Conservation (phyloP, 2,888 invertebrate species). For the Lasioglossum leucozonium region DNA sequence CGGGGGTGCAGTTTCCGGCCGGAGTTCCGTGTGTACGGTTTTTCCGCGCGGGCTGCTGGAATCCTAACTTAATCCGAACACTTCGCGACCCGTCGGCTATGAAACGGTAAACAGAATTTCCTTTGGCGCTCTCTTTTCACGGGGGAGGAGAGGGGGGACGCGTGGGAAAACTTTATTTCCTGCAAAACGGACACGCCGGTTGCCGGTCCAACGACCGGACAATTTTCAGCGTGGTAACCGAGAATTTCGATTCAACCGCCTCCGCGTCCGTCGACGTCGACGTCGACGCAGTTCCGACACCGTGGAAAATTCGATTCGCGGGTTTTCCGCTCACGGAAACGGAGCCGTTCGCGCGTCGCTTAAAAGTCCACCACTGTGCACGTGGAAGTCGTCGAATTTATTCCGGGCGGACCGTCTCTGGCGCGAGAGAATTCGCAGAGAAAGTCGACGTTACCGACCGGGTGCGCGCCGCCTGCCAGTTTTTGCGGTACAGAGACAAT, state of each 20-base stretch:
- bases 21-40: slow-evolving; percentile 10
- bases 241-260: neutral
- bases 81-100: slow-evolving; percentile 30
- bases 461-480: slow-evolving; percentile 41
- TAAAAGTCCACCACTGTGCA: neutral
- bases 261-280: too few relatives aligned
- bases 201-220: neutral
- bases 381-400: slow-evolving; percentile 31
- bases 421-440: slow-evolving; percentile 12
- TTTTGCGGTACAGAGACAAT: slow-evolving; percentile 66
- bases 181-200: neutral
- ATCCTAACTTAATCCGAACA: slow-evolving; percentile 29
- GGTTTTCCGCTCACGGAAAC: neutral
- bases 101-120: slow-evolving; percentile 35
- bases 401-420: neutral
- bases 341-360: neutral
- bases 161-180: slow-evolving; percentile 14
- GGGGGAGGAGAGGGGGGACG: too few relatives aligned
- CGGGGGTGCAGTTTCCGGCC: neutral
- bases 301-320: neutral
- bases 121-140: slow-evolving; percentile 14
- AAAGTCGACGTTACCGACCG: slow-evolving; percentile 16
- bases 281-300: neutral
- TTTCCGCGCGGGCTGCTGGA: neutral
- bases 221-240: neutral